Evolutionary conservation across 2,797 vertebrate species (phyloP), one percentile per base, ranked within the genome.

Genomic region (Poeciliopsis paucimaculata): DNA sequence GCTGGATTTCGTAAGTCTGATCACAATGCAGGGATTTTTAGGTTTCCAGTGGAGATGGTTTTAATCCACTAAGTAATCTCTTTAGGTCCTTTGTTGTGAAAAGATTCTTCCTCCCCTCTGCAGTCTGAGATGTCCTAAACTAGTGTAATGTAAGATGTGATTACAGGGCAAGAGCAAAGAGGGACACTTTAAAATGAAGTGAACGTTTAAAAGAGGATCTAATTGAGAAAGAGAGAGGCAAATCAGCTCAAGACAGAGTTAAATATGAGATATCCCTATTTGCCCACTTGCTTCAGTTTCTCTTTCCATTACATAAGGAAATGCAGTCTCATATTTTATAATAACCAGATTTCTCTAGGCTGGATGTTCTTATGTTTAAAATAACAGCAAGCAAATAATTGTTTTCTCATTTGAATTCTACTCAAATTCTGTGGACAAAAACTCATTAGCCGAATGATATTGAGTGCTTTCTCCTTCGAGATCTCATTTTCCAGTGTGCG

Each of bases 11-110:
- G 77, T 26, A 1, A 72, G 82, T 47, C 83, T 79, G 87, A 90
- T 92, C 88, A 86, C 72, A 73, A 84, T 78, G 85, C 78, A 68
- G 18, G 80, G 79, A 86, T 89, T 80, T 83, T 84, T 66, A 77
- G 20, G 82, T 83, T 80, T 87, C 78, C 53, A 78, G 78, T 79
- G 46, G 82, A 90, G 71, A 76, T 79, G 82, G 81, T 73, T 90
- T 77, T 91, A 90, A 92, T 89, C 80, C 74, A 23, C 70, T 81
- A 78, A 79, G 68, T 93, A 91, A 92, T 93, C 85, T 83, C 78
- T 84, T 87, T 77, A 83, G 71, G 88, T 87, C 78, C 47, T 83
- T 86, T 43, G 15, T 81, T 87, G 75, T 79, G 62, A 34, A 66
- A 49, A 46, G 68, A 77, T 77, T 82, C 57, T 73, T 74, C 5